A percentile compares a stretch with the other conserved stretches of the same genome.
phyloP scores from a whole-genome alignment of 2,113 vertebrate genomes.

The Fregetta grallaria region DNA sequence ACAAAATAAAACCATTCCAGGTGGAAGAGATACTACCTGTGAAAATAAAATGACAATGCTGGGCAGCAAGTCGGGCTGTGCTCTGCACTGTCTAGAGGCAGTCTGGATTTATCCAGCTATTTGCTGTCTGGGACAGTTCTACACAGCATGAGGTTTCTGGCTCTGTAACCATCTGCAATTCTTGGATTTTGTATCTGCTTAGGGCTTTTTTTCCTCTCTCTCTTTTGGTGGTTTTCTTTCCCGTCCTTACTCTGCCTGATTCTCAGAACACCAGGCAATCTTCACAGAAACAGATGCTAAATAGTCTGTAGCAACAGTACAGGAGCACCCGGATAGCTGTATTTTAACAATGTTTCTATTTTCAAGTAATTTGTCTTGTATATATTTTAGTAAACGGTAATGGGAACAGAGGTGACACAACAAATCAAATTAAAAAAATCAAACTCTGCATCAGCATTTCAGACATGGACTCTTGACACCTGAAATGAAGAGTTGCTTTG shows the following conservation, averaged over 20 bases:
- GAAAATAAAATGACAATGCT: conserved; percentile 27
- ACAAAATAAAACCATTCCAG: background rate
- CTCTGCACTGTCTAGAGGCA: conserved; percentile 20
- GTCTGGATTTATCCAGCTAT: conserved; percentile 34
- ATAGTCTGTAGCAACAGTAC: background rate
- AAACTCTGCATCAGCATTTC: background rate
- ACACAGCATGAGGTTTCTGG: conserved; percentile 60
- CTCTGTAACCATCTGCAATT: conserved; percentile 46
- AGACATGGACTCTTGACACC: background rate
- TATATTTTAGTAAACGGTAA: background rate
- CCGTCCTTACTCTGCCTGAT: background rate
- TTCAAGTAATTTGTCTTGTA: background rate
- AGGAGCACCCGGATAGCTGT: background rate
- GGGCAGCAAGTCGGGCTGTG: background rate
- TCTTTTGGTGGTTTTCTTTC: conserved; percentile 56
- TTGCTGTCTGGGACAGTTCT: conserved; percentile 61
- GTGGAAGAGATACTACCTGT: conserved; percentile 23
- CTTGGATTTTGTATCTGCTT: conserved; percentile 59
- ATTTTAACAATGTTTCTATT: background rate
- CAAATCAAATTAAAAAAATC: background rate
- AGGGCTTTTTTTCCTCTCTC: conserved; percentile 42
- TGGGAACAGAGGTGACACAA: background rate
- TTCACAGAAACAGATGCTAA: conserved; percentile 48
- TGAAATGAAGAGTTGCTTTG: background rate
- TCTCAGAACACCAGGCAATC: conserved; percentile 51